Evolutionary conservation across 2,888 invertebrate species (phyloP), one percentile per base, ranked within the genome.

Genomic region (Orchestes rusci): DNA sequence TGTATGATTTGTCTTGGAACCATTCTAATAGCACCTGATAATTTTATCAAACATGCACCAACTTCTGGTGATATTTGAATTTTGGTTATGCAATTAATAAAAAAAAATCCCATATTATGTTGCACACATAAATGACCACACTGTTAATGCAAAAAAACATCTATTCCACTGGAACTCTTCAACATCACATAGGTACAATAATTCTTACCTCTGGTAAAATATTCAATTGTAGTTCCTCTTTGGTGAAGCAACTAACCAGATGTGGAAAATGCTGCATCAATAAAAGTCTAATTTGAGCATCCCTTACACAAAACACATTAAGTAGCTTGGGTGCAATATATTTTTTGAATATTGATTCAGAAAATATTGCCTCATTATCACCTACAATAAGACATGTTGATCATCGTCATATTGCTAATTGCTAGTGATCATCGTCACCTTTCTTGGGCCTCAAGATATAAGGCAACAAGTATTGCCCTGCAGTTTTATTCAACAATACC

Each of bases 271-370:
- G 83, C 40, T 77, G 76, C 28, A 94, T 70, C 15, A 94, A 70
- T 32, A 90, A 72, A 53, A 85, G 73, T 47, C 93, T 77, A 38
- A 88, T 82, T 67, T 91, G 87, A 31, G 80, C 78, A 65, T 94
- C 93, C 53, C 87, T 77, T 3, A 94, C 85, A 56, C 82, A 80
- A 70, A 93, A 91, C 65, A 89, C 79, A 60, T 85, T 82, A 53
- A 86, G 69, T 27, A 89, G 66, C 69, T 80, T 81, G 39, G 84
- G 92, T 55, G 87, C 77, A 18, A 94, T 70, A 67, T 81, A 78
- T 55, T 77, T 77, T 57, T 78, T 80, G 62, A 86, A 92, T 2
- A 79, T 76, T 44, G 73, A 68, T 31, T 78, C 70, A 34, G 77
- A 47, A 46, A 51, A 55, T 12, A 52, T 30, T 16, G 37, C 40